phyloP scores from a whole-genome alignment of 2,888 invertebrate species.

The Lingula anatina region DNA sequence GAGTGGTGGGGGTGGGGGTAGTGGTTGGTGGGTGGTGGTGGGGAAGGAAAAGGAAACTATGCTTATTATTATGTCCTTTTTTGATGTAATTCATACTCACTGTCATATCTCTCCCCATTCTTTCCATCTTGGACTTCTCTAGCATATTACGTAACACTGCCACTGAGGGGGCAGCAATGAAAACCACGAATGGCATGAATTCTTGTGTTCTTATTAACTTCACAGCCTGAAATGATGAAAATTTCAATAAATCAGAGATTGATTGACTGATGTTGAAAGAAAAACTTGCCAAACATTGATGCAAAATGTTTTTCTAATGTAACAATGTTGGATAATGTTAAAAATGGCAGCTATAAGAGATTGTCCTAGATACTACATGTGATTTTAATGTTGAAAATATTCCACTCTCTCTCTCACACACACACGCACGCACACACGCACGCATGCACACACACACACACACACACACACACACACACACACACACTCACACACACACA shows the following conservation, averaged over 20 bases:
- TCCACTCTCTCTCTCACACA: no score
- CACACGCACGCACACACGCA: no score
- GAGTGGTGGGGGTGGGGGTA: no score
- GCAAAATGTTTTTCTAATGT: no score
- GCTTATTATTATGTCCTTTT: slow-evolving; percentile 10
- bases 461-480: no score
- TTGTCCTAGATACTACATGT: no score
- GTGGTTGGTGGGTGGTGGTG: background rate
- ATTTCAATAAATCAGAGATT: background rate
- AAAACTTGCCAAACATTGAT: background rate
- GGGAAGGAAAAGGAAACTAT: background rate
- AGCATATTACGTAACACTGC: slow-evolving; percentile 64
- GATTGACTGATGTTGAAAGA: no score
- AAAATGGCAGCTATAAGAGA: background rate
- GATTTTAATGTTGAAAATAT: no score
- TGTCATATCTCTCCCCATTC: slow-evolving; percentile 28
- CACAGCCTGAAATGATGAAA: slow-evolving; percentile 63
- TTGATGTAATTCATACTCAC: slow-evolving; percentile 15
- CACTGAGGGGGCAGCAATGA: slow-evolving; percentile 92
- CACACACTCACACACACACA: no score
- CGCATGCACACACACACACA: no score
- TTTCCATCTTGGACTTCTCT: no score
- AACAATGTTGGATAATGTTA: background rate
- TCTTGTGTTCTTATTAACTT: slow-evolving; percentile 88
- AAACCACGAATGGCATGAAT: slow-evolving; percentile 95